Percentiles rank a stretch among this genome's conserved stretches.
Conservation (phyloP, 2,797 vertebrate species). For the Tinamus major region DNA sequence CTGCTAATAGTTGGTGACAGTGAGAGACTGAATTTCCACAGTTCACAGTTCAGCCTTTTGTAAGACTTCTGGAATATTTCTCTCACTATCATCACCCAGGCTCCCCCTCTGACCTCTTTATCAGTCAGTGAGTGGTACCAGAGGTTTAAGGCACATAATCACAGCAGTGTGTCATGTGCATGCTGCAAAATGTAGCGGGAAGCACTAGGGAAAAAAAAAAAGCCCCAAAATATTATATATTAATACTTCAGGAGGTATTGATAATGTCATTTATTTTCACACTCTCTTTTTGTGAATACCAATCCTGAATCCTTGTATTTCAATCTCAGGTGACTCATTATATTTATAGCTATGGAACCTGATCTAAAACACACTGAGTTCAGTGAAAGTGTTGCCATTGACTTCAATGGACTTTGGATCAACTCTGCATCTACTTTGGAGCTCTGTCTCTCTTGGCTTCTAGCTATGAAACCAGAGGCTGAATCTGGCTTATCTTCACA, state of each 20-base stretch:
- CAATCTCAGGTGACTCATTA: neutral
- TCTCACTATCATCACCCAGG: constrained; percentile 70
- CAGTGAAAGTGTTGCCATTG: neutral
- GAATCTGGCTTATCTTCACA: neutral
- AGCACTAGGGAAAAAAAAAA: neutral
- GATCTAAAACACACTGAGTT: neutral
- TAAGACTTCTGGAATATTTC: constrained; percentile 69
- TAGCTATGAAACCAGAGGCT: neutral
- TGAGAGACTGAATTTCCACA: constrained; percentile 68
- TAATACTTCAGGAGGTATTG: neutral
- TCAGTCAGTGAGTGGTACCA: constrained; percentile 76
- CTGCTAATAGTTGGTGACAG: constrained; percentile 68
- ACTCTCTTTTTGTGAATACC: neutral
- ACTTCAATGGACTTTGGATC: neutral
- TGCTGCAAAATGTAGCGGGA: neutral
- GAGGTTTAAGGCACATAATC: constrained; percentile 61
- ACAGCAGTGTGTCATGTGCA: neutral
- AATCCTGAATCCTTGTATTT: neutral
- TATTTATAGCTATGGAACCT: neutral
- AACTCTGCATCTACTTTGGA: neutral
- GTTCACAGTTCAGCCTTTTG: constrained; percentile 63
- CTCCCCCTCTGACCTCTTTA: constrained; percentile 75
- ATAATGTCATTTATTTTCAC: neutral
- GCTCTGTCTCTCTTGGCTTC: neutral
- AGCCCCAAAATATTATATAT: neutral